phyloP scores from a whole-genome alignment of 2,888 invertebrate species.

The Pandemis corylana region DNA sequence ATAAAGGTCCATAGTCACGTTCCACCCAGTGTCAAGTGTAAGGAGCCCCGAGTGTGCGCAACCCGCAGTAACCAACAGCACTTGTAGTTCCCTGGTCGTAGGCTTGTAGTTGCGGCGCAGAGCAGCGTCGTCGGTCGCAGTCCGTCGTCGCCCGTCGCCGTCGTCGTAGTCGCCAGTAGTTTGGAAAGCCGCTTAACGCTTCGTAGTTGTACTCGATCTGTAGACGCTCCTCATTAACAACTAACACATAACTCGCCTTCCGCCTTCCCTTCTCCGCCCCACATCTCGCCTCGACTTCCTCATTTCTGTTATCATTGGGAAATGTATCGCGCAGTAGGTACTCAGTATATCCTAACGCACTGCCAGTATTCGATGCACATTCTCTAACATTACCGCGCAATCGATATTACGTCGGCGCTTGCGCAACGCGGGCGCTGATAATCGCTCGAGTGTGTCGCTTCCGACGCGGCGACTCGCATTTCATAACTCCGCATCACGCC shows the following conservation, averaged over 20 bases:
- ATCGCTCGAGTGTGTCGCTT: conserved; percentile 37
- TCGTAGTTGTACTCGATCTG: conserved; percentile 19
- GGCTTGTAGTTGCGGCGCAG: conserved; percentile 21
- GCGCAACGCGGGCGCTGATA: conserved; percentile 32
- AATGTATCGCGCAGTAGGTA: conserved; percentile 8
- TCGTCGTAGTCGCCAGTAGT: conserved; percentile 21
- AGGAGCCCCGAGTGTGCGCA: conserved; percentile 15
- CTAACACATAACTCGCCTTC: conserved; percentile 22
- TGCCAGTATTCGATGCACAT: conserved; percentile 28
- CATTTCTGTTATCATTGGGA: conserved; percentile 27
- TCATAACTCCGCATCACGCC: conserved; percentile 35
- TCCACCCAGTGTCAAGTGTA: not conserved
- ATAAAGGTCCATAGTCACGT: no score
- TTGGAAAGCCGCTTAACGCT: conserved; percentile 14
- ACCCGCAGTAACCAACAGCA: conserved; percentile 20
- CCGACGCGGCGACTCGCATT: conserved; percentile 35
- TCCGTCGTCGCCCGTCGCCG: conserved; percentile 5
- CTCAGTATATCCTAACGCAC: conserved; percentile 33
- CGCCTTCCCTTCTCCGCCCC: conserved; percentile 36
- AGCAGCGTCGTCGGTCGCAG: conserved; percentile 25
- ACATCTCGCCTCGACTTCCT: conserved; percentile 29
- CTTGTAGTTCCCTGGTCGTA: conserved; percentile 41
- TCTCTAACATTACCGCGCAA: conserved; percentile 36
- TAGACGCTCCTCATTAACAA: conserved; percentile 26
- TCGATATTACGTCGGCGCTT: conserved; percentile 40